Conservation (phyloP, 2,113 vertebrate genomes). For the Oenanthe oenanthe region DNA sequence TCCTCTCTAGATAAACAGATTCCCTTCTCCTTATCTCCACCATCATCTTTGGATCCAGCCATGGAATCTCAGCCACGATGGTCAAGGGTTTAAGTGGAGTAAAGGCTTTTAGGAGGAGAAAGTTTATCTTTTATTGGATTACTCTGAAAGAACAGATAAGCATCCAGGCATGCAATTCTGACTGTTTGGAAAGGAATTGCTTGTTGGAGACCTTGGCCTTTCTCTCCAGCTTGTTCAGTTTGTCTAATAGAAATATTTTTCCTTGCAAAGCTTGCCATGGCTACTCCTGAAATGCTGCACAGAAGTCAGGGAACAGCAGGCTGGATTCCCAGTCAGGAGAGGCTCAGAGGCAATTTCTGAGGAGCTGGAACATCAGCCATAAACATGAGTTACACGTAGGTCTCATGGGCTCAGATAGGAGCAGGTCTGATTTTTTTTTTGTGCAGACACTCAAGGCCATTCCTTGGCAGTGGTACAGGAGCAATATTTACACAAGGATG, state of each 20-base stretch:
- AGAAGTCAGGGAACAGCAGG: background rate
- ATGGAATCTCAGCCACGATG: background rate
- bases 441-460: conserved; percentile 10
- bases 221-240: background rate
- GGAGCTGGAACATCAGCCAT: background rate
- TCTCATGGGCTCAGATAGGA: background rate
- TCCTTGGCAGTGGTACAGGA: conserved; percentile 47
- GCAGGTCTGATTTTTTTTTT: background rate
- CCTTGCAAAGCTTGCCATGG: background rate
- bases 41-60: background rate
- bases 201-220: background rate
- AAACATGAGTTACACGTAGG: background rate
- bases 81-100: background rate
- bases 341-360: background rate
- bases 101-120: background rate
- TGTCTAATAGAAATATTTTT: background rate
- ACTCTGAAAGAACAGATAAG: conserved; percentile 20
- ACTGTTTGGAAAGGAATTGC: background rate
- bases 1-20: background rate
- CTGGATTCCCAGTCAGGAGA: background rate
- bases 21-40: background rate
- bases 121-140: conserved; percentile 29
- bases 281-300: background rate
- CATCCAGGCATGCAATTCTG: background rate
- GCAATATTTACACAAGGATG: conserved; percentile 53